Conservation (phyloP, 2,113 vertebrate species). For the Aptenodytes forsteri region DNA sequence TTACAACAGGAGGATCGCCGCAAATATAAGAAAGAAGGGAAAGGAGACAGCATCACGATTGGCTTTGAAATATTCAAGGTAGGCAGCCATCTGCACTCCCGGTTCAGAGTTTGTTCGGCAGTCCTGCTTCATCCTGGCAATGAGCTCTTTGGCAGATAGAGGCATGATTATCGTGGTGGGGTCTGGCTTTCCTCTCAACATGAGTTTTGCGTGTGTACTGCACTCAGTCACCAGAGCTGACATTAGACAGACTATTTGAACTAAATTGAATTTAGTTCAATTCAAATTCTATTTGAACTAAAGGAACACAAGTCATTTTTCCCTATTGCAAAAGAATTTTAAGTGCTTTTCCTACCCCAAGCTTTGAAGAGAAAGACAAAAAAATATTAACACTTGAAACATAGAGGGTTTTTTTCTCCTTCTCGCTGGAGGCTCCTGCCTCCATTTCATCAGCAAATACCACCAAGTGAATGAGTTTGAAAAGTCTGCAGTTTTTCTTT, state of each 20-base stretch:
- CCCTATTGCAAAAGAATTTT: not conserved
- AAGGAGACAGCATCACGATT: constrained; percentile 84
- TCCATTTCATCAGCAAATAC: not conserved
- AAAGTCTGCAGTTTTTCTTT: not conserved
- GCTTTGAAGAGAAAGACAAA: not conserved
- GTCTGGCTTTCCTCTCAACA: not conserved
- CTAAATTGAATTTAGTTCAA: not conserved
- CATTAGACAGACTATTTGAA: not conserved
- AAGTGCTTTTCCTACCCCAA: not conserved
- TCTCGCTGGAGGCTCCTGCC: not conserved
- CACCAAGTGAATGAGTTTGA: not conserved
- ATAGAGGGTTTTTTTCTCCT: not conserved
- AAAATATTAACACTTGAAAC: not conserved
- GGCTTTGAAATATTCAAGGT: constrained; percentile 91
- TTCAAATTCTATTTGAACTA: not conserved
- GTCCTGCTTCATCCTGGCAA: not conserved
- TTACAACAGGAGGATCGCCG: constrained; percentile 90
- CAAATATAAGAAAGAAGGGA: constrained; percentile 79
- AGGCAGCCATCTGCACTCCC: not conserved
- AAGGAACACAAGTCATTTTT: not conserved
- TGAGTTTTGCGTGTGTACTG: not conserved
- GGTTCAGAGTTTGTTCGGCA: not conserved
- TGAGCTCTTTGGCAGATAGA: not conserved
- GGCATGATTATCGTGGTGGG: not conserved
- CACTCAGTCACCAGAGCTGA: not conserved